Evolutionary conservation across 2,888 invertebrate species (phyloP).

Genomic region (Cheilosia pagana): DNA sequence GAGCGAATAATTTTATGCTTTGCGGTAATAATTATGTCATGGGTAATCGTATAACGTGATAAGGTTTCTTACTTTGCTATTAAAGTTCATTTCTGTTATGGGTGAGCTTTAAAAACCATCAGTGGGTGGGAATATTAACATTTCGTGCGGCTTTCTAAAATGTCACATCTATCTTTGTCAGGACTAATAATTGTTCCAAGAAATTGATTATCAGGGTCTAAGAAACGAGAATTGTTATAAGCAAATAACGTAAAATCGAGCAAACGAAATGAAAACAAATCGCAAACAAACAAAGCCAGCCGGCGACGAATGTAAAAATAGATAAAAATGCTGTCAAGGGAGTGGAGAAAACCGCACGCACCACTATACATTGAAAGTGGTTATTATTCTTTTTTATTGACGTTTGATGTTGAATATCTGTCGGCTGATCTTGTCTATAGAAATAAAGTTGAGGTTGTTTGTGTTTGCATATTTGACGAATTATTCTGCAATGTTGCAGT

Average conservation of each 20-base stretch:
- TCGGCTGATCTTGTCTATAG: no score
- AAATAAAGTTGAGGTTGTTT: no score
- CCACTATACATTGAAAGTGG: not conserved
- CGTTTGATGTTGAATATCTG: not conserved
- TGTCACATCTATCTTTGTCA: not conserved
- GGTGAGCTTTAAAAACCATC: not conserved
- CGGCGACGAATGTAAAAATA: not conserved
- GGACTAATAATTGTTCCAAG: no score
- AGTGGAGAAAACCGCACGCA: not conserved
- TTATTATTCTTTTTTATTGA: not conserved
- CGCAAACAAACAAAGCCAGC: not conserved
- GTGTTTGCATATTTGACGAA: no score
- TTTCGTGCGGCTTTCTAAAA: not conserved
- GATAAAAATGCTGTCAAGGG: not conserved
- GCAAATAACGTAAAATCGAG: no score
- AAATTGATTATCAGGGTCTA: no score
- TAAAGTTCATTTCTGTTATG: not conserved
- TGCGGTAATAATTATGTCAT: slow-evolving; percentile 11
- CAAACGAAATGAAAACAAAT: no score
- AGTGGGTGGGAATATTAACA: not conserved
- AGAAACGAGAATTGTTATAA: no score
- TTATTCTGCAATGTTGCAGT: no score
- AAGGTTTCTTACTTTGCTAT: not conserved
- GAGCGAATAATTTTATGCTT: not conserved
- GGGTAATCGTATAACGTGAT: slow-evolving; percentile 28